phyloP scores from a whole-genome alignment of 2,888 invertebrate species.

The Nemurella pictetii region DNA sequence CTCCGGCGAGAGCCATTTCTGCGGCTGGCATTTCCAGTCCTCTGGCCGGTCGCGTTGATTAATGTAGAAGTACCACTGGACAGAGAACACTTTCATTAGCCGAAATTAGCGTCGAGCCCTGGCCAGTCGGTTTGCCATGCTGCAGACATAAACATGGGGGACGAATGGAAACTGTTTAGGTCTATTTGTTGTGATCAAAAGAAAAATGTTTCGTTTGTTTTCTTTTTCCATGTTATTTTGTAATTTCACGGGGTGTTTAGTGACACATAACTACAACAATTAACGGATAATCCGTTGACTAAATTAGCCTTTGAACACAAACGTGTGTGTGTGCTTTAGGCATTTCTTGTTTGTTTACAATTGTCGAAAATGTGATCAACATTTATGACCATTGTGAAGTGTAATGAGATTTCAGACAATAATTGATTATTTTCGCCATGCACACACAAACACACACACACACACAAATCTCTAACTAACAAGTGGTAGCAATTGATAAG shows the following conservation, averaged over 20 bases:
- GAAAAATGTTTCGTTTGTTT: not conserved
- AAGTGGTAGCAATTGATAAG: not conserved
- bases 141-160: not conserved
- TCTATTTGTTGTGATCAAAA: not conserved
- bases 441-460: no score
- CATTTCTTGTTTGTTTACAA: not conserved
- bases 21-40: constrained; percentile 76
- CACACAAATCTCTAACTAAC: not conserved
- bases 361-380: not conserved
- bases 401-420: not conserved
- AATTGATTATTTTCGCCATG: not conserved
- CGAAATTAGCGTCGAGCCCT: not conserved
- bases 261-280: no score
- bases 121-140: not conserved
- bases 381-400: not conserved
- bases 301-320: no score
- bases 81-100: constrained; percentile 27
- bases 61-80: constrained; percentile 73
- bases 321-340: no score
- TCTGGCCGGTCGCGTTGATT: constrained; percentile 61
- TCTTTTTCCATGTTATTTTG: not conserved
- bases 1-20: constrained; percentile 67
- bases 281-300: no score
- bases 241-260: no score
- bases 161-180: not conserved